phyloP scores from a whole-genome alignment of 1,140 invertebrate genomes.

The Neodiprion pinetum region DNA sequence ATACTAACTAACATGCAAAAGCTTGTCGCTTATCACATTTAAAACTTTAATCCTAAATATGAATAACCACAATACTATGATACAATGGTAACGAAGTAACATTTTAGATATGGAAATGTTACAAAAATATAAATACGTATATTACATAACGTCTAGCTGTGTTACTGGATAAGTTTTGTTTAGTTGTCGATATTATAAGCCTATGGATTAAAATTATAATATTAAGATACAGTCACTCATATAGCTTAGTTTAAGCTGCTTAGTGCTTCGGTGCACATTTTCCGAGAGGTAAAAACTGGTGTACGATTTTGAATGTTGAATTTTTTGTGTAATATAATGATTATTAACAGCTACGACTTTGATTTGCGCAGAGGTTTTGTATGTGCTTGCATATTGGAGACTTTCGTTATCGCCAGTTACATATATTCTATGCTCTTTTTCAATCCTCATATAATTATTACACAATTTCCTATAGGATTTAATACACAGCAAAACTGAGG shows the following conservation, averaged over 20 bases:
- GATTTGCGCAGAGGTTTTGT: constrained; percentile 7
- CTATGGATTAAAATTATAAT: constrained; percentile 6
- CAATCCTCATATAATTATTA: not conserved
- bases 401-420: not conserved
- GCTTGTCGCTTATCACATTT: constrained; percentile 5
- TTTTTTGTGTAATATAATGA: constrained; percentile 6
- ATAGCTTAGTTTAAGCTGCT: constrained; percentile 42
- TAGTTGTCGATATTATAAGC: constrained; percentile 7
- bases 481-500: not conserved
- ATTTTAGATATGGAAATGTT: not conserved
- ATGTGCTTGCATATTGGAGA: not conserved
- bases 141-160: constrained; percentile 1
- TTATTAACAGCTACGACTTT: not conserved
- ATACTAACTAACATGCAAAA: not conserved
- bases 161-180: constrained; percentile 4
- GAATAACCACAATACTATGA: constrained; percentile 1
- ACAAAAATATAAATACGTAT: not conserved
- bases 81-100: constrained; percentile 3
- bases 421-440: not conserved
- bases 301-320: constrained; percentile 7
- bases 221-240: constrained; percentile 15
- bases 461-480: not conserved
- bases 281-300: not conserved
- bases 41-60: not conserved
- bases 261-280: constrained; percentile 36